Evolutionary conservation across 2,888 invertebrate genomes (phyloP).

Genomic region (Colostygia pectinataria): DNA sequence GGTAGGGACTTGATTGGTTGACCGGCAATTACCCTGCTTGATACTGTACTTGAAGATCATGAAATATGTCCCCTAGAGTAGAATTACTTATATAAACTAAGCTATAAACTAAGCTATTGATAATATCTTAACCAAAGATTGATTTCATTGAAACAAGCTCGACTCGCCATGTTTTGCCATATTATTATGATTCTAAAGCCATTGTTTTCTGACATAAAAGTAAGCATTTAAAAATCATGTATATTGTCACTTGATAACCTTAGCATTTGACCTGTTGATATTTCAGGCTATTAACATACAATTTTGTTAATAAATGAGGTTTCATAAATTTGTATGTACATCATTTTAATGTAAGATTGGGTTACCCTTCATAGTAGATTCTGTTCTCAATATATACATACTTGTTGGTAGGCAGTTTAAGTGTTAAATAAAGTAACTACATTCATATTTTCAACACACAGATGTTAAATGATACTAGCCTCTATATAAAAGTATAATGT

Average conservation of each 20-base stretch:
- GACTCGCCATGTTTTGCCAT: conserved; percentile 23
- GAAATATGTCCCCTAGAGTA: too few relatives aligned
- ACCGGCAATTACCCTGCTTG: too few relatives aligned
- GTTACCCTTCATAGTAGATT: too few relatives aligned
- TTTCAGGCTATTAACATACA: conserved; percentile 5
- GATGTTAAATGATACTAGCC: too few relatives aligned
- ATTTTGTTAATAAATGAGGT: conserved; percentile 8
- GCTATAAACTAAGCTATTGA: conserved; percentile 13
- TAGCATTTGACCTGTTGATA: conserved; percentile 6
- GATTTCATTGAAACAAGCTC: conserved; percentile 10
- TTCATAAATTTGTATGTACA: not conserved
- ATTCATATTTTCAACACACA: too few relatives aligned
- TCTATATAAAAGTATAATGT: too few relatives aligned
- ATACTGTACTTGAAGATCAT: too few relatives aligned
- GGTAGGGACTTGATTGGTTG: too few relatives aligned
- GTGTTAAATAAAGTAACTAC: too few relatives aligned
- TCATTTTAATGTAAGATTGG: too few relatives aligned
- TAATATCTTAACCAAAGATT: conserved; percentile 22
- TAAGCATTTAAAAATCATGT: conserved; percentile 10
- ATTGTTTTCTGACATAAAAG: not conserved
- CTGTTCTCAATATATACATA: too few relatives aligned
- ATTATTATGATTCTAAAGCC: conserved; percentile 5
- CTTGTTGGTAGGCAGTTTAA: too few relatives aligned
- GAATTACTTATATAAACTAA: conserved; percentile 6
- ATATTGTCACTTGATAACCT: conserved; percentile 5